phyloP scores from a whole-genome alignment of 2,888 invertebrate species.

The Drosophila colorata region DNA sequence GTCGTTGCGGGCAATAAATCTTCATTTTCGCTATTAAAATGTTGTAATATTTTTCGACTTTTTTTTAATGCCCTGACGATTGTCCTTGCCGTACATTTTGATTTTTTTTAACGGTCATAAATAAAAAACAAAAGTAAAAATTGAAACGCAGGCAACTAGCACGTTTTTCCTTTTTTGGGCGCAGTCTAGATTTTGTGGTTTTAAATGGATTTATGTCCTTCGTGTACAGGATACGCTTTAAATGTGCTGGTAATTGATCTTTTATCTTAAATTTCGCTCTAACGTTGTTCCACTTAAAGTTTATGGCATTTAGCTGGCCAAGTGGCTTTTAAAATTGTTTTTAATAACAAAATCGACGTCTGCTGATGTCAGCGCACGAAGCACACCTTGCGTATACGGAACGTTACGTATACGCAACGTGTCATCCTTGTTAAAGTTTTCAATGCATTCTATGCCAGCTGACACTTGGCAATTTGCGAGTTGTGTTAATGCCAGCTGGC shows the following conservation, averaged over 20 bases:
- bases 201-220: conserved; percentile 61
- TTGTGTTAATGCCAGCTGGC: conserved; percentile 38
- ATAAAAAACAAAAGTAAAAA: conserved; percentile 62
- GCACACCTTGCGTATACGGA: conserved; percentile 10
- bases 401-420: conserved; percentile 36
- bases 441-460: conserved; percentile 21
- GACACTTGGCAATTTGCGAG: conserved; percentile 31
- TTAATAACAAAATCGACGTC: not conserved
- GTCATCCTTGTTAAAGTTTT: conserved; percentile 13
- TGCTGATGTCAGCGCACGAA: conserved; percentile 41
- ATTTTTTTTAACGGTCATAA: conserved; percentile 55
- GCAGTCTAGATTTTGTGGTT: conserved; percentile 57
- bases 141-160: conserved; percentile 55
- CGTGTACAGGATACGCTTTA: conserved; percentile 22
- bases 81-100: conserved; percentile 55
- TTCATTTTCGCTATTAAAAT: conserved; percentile 78
- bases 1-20: conserved; percentile 72
- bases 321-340: conserved; percentile 19
- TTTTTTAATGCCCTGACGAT: conserved; percentile 53
- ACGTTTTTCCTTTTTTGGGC: conserved; percentile 30
- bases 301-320: conserved; percentile 18
- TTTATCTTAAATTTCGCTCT: conserved; percentile 37
- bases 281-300: conserved; percentile 36
- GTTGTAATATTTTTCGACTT: conserved; percentile 74
- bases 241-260: conserved; percentile 56